Evolutionary conservation across 2,797 vertebrate species (phyloP).

Genomic region (Buceros bicornis): DNA sequence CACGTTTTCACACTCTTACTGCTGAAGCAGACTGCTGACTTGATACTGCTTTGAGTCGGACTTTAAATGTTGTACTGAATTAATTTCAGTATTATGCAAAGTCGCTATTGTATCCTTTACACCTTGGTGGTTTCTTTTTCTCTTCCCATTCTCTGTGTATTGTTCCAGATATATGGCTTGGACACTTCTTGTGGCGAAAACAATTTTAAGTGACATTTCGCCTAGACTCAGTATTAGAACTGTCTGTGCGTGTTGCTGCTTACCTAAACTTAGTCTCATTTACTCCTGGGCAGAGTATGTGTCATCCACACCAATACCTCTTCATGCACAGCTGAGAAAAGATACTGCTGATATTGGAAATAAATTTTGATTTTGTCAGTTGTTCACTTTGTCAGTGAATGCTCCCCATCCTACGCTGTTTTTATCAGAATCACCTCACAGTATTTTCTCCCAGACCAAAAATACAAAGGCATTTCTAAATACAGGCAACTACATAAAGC

Average conservation of each 20-base stretch:
- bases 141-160: not conserved
- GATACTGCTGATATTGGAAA: not conserved
- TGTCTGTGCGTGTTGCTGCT: not conserved
- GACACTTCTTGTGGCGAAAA: not conserved
- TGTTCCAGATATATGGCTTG: not conserved
- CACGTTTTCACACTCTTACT: not conserved
- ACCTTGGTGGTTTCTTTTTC: not conserved
- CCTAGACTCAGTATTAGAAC: not conserved
- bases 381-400: not conserved
- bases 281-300: not conserved
- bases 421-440: not conserved
- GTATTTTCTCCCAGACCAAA: not conserved
- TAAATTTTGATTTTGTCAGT: not conserved
- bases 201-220: conserved; percentile 18
- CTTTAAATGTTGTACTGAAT: not conserved
- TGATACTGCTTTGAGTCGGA: not conserved
- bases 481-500: not conserved
- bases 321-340: not conserved
- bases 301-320: not conserved
- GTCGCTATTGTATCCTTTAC: not conserved
- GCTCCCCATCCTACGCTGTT: not conserved
- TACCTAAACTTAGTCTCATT: not conserved
- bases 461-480: not conserved
- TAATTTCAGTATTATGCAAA: not conserved
- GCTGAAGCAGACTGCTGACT: not conserved